Evolutionary conservation across 2,797 vertebrate species (phyloP).

Genomic region (Micrastur ruficollis): DNA sequence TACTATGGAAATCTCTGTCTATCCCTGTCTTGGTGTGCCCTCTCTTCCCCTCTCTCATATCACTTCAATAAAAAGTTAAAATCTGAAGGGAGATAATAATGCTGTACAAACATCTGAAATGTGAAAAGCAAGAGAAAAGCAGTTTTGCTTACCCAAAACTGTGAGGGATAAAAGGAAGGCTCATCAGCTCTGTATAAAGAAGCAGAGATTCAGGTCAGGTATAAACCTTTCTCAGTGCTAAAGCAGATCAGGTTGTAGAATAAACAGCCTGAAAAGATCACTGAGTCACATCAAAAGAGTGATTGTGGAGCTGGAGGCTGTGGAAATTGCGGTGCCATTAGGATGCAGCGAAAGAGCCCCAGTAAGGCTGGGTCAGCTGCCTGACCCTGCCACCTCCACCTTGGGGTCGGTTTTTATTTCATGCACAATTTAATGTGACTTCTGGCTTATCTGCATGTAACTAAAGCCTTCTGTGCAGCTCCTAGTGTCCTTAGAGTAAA

Average conservation of each 20-base stretch:
- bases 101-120: not conserved
- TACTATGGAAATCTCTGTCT: not conserved
- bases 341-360: not conserved
- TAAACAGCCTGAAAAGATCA: slow-evolving; percentile 33
- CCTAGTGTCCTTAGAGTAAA: not conserved
- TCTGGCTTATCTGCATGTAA: not conserved
- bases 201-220: slow-evolving; percentile 20
- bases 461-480: not conserved
- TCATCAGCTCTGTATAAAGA: not conserved
- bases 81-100: not conserved
- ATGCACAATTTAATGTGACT: not conserved
- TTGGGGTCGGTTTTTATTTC: not conserved
- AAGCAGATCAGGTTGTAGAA: slow-evolving; percentile 18
- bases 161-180: not conserved
- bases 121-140: not conserved
- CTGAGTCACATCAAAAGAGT: slow-evolving; percentile 9
- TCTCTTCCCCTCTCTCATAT: not conserved
- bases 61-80: not conserved
- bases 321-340: not conserved
- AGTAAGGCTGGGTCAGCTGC: not conserved
- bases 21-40: not conserved
- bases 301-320: not conserved
- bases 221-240: not conserved
- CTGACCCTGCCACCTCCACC: not conserved
- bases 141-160: not conserved